phyloP scores from a whole-genome alignment of 2,888 invertebrate species.

The Caradrina kadenii region DNA sequence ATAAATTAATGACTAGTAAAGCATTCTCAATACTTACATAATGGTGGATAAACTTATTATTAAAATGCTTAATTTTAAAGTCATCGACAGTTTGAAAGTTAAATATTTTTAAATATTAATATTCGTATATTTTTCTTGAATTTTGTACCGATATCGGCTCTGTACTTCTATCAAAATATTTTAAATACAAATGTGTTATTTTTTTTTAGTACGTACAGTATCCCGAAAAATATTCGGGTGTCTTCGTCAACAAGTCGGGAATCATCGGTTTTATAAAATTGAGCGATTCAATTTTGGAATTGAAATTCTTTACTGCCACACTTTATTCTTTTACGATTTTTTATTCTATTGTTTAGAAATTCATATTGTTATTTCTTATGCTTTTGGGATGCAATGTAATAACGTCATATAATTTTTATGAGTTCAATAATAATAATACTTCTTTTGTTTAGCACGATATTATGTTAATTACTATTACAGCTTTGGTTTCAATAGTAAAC shows the following conservation, averaged over 20 bases:
- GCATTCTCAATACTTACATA: constrained; percentile 53
- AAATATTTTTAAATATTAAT: not conserved
- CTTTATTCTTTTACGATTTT: not conserved
- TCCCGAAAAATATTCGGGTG: not conserved
- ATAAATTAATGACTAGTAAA: constrained; percentile 65
- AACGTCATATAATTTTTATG: not conserved
- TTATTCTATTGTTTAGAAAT: not conserved
- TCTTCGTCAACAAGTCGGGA: not conserved
- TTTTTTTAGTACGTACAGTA: not conserved
- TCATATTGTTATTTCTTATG: not conserved
- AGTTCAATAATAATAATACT: not conserved
- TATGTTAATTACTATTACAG: constrained; percentile 23
- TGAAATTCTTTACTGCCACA: not conserved
- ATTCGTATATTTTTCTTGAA: not conserved
- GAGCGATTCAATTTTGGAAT: not conserved
- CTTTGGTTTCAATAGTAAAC: constrained; percentile 59
- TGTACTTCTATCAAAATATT: not conserved
- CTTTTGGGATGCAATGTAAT: not conserved
- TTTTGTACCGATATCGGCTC: constrained; percentile 44
- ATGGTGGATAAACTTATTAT: constrained; percentile 28
- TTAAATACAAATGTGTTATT: constrained; percentile 6
- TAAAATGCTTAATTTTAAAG: constrained; percentile 10
- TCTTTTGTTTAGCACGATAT: not conserved
- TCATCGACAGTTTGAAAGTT: not conserved
- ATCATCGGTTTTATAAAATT: not conserved